Conservation (phyloP, 2,888 invertebrate genomes). For the Carterocephalus palaemon region DNA sequence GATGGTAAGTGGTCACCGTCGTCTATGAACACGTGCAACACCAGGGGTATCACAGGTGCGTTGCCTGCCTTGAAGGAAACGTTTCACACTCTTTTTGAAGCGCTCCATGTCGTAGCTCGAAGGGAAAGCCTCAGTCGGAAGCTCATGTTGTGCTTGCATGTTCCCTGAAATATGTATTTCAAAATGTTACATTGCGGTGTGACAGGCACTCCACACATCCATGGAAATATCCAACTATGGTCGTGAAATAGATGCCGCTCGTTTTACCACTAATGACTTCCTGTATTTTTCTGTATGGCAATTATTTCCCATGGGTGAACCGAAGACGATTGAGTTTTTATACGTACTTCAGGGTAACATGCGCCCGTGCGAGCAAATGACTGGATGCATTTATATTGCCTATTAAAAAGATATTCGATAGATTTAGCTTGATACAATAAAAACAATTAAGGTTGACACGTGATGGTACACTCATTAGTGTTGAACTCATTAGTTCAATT, state of each 20-base stretch:
- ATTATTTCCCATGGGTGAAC: conserved; percentile 70
- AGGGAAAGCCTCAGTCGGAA: too few relatives aligned
- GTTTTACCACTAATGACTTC: conserved; percentile 74
- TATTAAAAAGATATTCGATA: conserved; percentile 21
- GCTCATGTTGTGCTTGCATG: conserved; percentile 28
- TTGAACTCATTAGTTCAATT: too few relatives aligned
- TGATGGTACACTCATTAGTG: conserved; percentile 8
- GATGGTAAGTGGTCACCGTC: too few relatives aligned
- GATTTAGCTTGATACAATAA: conserved; percentile 22
- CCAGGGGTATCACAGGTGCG: too few relatives aligned
- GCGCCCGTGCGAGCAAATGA: conserved; percentile 28
- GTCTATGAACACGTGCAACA: too few relatives aligned
- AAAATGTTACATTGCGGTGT: conserved; percentile 43
- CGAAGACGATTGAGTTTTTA: conserved; percentile 45
- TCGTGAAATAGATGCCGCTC: conserved; percentile 68
- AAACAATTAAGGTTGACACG: conserved; percentile 15
- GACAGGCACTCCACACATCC: conserved; percentile 35
- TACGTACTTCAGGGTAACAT: conserved; percentile 18
- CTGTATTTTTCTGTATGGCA: conserved; percentile 72
- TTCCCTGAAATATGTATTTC: too few relatives aligned
- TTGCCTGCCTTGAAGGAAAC: too few relatives aligned
- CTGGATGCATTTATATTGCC: conserved; percentile 24
- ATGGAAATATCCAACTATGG: conserved; percentile 45
- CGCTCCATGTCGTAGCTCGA: too few relatives aligned
- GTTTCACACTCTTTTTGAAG: too few relatives aligned